Conservation (phyloP, 92 coral and sea anemone genomes). For the Epizoanthus illoricatus region DNA sequence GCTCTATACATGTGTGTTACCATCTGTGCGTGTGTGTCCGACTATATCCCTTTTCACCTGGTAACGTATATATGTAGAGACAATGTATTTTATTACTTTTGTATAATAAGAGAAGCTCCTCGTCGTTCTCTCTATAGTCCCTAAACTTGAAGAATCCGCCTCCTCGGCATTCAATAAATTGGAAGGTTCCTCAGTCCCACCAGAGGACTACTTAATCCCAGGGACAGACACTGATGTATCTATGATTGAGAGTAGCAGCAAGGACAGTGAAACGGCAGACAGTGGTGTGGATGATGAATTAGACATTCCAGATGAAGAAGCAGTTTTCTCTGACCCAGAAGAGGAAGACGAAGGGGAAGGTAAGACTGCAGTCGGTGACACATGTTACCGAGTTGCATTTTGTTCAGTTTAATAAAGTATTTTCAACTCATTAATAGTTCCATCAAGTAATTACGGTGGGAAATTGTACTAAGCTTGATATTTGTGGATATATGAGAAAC, state of each 20-base stretch:
- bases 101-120: not conserved
- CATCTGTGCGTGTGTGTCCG: too few species aligned
- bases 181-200: conserved; percentile 56
- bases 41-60: too few species aligned
- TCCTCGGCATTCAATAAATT: conserved; percentile 72
- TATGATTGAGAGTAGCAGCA: conserved; percentile 48
- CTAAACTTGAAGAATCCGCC: conserved; percentile 72
- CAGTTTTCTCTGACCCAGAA: conserved; percentile 97
- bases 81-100: too few species aligned
- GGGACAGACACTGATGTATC: conserved; percentile 53
- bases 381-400: not conserved
- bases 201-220: conserved; percentile 36
- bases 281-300: conserved; percentile 88
- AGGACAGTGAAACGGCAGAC: conserved; percentile 65
- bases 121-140: conserved; percentile 34
- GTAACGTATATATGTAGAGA: too few species aligned
- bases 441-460: too few species aligned
- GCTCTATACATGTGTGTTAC: too few species aligned
- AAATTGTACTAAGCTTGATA: too few species aligned
- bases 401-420: too few species aligned
- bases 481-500: too few species aligned
- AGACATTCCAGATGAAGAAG: conserved; percentile 89
- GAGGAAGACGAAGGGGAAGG: conserved; percentile 86
- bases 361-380: conserved; percentile 1
- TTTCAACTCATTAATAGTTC: too few species aligned